These are phyloP conservation scores for Leucophenga maculata DNA, from an alignment of 2,888 invertebrate genomes.

Conservation along the genomic window DNA sequence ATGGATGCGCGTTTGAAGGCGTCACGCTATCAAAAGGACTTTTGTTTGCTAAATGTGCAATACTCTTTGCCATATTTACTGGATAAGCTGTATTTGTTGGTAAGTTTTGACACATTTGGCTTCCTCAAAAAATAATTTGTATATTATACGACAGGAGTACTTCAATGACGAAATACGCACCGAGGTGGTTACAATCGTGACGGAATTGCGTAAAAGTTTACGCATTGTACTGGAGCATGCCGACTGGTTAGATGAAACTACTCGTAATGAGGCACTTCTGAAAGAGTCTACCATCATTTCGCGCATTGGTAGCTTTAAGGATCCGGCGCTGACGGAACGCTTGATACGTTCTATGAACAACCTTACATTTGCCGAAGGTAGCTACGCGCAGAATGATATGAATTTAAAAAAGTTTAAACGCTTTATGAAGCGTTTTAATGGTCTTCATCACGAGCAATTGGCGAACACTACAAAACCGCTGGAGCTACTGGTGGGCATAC, in stretches of 20 bases:
- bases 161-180: slow-evolving; percentile 50
- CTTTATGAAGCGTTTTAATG: slow-evolving; percentile 54
- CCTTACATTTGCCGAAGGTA: slow-evolving; percentile 49
- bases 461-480: slow-evolving; percentile 54
- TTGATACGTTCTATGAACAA: slow-evolving; percentile 54
- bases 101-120: slow-evolving; percentile 35
- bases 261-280: slow-evolving; percentile 57
- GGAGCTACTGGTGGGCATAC: slow-evolving; percentile 56
- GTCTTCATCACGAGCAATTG: slow-evolving; percentile 44
- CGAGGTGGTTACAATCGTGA: slow-evolving; percentile 55
- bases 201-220: slow-evolving; percentile 58
- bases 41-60: slow-evolving; percentile 49
- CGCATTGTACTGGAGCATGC: slow-evolving; percentile 50
- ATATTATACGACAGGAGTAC: slow-evolving; percentile 46
- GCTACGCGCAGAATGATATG: slow-evolving; percentile 53
- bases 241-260: slow-evolving; percentile 65
- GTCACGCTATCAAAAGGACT: slow-evolving; percentile 54
- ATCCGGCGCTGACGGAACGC: slow-evolving; percentile 44
- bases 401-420: slow-evolving; percentile 52
- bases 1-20: slow-evolving; percentile 60
- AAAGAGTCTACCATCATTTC: slow-evolving; percentile 57
- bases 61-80: slow-evolving; percentile 47
- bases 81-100: slow-evolving; percentile 58
- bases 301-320: slow-evolving; percentile 53
- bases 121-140: background rate